Percentiles rank a stretch among this genome's conserved stretches.
Conservation (phyloP, 2,888 invertebrate species). For the Pediacus dermestoides region DNA sequence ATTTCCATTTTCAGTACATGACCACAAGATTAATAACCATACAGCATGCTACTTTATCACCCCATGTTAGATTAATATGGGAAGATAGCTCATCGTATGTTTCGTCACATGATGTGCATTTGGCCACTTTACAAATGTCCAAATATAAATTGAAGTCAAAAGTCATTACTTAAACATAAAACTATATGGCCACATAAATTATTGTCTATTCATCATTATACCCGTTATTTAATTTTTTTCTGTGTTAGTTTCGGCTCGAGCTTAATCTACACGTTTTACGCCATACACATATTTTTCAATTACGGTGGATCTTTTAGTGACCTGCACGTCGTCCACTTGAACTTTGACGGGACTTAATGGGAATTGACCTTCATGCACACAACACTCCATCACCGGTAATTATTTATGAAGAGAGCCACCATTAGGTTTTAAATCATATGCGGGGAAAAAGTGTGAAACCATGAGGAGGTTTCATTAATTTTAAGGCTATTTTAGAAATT, state of each 20-base stretch:
- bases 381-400: too few relatives aligned
- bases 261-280: neutral
- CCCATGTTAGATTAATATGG: slow-evolving; percentile 16
- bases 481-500: too few relatives aligned
- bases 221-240: too few relatives aligned
- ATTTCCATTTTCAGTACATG: slow-evolving; percentile 17
- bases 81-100: slow-evolving; percentile 9
- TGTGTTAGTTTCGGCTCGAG: neutral
- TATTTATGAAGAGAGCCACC: too few relatives aligned
- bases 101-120: neutral
- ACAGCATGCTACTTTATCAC: slow-evolving; percentile 18
- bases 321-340: slow-evolving; percentile 3
- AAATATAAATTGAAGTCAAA: too few relatives aligned
- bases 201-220: too few relatives aligned
- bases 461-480: too few relatives aligned
- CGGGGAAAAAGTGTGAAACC: too few relatives aligned
- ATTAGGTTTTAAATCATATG: too few relatives aligned
- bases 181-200: too few relatives aligned
- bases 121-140: slow-evolving; percentile 1
- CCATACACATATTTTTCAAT: slow-evolving; percentile 2
- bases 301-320: neutral
- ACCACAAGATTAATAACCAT: slow-evolving; percentile 11
- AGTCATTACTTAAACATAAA: too few relatives aligned
- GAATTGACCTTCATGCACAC: too few relatives aligned
- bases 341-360: slow-evolving; percentile 3